phyloP scores from a whole-genome alignment of 1,140 invertebrate species.

The Drosophila tani region DNA sequence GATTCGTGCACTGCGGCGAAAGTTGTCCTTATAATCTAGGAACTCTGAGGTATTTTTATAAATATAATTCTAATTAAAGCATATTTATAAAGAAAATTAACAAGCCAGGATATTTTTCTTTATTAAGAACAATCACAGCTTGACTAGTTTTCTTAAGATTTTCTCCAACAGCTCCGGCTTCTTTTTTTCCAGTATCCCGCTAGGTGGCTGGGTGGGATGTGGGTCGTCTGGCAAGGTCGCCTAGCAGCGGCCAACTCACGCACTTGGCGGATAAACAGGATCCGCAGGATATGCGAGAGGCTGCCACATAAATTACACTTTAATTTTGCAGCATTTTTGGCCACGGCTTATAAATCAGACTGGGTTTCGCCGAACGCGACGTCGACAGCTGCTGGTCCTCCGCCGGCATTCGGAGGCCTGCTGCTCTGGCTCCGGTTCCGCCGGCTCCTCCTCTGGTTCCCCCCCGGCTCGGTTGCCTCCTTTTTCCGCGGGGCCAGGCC shows the following conservation, averaged over 20 bases:
- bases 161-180: too few species aligned
- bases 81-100: too few species aligned
- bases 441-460: not conserved
- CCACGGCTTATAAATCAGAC: conserved; percentile 80
- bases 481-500: conserved; percentile 31
- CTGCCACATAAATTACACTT: conserved; percentile 80
- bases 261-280: conserved; percentile 71
- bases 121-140: too few species aligned
- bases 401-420: conserved; percentile 27
- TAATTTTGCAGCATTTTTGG: conserved; percentile 83
- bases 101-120: too few species aligned
- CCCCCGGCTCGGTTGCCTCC: not conserved
- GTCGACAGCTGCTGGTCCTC: conserved; percentile 35
- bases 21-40: not conserved
- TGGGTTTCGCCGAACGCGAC: conserved; percentile 34
- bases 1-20: conserved; percentile 20
- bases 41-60: not conserved
- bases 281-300: conserved; percentile 49
- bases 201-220: not conserved
- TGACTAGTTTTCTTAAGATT: not conserved
- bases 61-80: too few species aligned
- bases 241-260: conserved; percentile 45
- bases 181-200: conserved; percentile 9
- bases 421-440: conserved; percentile 1
- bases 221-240: conserved; percentile 37